These are phyloP conservation scores for Dicerorhinus sumatrensis DNA, from an alignment of 2,113 vertebrate genomes.

Conservation along the genomic window DNA sequence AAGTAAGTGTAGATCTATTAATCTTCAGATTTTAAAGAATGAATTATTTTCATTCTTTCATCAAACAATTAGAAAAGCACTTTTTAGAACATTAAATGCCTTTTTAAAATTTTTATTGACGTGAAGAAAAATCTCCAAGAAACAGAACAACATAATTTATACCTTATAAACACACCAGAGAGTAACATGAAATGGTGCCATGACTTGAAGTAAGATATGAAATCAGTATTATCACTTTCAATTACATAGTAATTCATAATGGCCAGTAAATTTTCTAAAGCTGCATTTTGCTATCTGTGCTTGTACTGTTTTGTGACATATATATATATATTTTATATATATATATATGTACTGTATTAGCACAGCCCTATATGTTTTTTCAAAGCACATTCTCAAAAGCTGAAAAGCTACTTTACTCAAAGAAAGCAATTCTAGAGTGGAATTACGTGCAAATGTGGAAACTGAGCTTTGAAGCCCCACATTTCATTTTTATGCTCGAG, in stretches of 20 bases:
- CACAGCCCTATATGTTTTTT: background rate
- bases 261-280: slow-evolving; percentile 23
- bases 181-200: background rate
- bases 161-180: background rate
- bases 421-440: background rate
- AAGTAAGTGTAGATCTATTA: background rate
- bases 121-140: background rate
- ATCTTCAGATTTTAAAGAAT: slow-evolving; percentile 37
- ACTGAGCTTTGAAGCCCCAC: background rate
- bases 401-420: background rate
- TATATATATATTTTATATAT: no score
- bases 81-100: slow-evolving; percentile 25
- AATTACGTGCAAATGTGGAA: background rate
- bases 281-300: background rate
- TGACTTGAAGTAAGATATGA: background rate
- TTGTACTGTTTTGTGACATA: background rate
- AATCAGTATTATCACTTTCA: slow-evolving; percentile 15
- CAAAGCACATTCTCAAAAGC: background rate
- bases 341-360: background rate
- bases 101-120: background rate
- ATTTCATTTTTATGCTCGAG: background rate
- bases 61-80: background rate
- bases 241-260: slow-evolving; percentile 33
- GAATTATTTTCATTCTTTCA: slow-evolving; percentile 30
- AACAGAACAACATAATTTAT: background rate